Evolutionary conservation across 2,888 invertebrate genomes (phyloP).

Genomic region (Allophyes oxyacanthae): DNA sequence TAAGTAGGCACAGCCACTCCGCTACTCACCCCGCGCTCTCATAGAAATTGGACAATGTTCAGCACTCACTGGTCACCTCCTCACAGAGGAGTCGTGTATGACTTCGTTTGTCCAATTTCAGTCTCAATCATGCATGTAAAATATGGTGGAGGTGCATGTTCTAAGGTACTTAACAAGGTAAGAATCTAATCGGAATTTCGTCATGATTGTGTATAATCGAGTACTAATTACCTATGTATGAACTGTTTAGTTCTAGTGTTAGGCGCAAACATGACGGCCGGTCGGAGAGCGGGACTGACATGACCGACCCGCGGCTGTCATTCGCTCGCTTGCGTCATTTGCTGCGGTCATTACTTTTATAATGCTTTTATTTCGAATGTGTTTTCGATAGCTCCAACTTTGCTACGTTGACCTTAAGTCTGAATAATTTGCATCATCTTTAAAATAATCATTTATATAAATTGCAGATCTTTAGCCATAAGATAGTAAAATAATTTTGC

Average conservation of each 20-base stretch:
- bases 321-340: slow-evolving; percentile 34
- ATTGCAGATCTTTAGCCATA: slow-evolving; percentile 3
- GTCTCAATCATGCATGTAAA: slow-evolving; percentile 76
- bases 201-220: slow-evolving; percentile 63
- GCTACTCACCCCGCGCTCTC: slow-evolving; percentile 51
- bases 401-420: slow-evolving; percentile 15
- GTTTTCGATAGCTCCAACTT: slow-evolving; percentile 3
- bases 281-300: slow-evolving; percentile 12
- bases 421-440: neutral
- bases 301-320: slow-evolving; percentile 12
- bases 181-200: slow-evolving; percentile 63
- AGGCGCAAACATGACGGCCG: slow-evolving; percentile 44
- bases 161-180: slow-evolving; percentile 79
- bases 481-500: neutral
- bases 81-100: slow-evolving; percentile 35
- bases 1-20: slow-evolving; percentile 91
- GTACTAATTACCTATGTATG: slow-evolving; percentile 55
- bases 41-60: slow-evolving; percentile 52
- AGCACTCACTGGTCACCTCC: slow-evolving; percentile 33
- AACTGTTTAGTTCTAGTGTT: slow-evolving; percentile 53
- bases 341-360: slow-evolving; percentile 34
- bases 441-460: neutral
- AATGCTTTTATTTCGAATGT: slow-evolving; percentile 31
- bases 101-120: slow-evolving; percentile 70
- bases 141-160: slow-evolving; percentile 82